Base-by-base conservation (phyloP, 2,888 invertebrate genomes). In the Helobdella robusta region DNA sequence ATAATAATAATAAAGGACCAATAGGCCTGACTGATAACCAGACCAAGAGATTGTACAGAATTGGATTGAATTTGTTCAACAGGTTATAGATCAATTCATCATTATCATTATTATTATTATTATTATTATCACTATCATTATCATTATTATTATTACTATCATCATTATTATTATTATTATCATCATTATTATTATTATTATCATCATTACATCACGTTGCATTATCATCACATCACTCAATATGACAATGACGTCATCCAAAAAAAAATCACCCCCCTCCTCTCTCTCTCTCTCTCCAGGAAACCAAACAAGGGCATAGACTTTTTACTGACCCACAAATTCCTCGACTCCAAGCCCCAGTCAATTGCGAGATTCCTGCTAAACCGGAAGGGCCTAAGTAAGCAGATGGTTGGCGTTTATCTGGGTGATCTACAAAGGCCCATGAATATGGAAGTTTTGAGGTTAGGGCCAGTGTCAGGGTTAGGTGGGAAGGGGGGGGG, bases 371-470 rank as follows among this genome's bases (percentile, higher is more conserved):
- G 89, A 70, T 95, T 97, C 82, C 85, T 97, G 69, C 90, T 95
- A 78, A 89, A 92, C 25, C 84, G 97, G 70, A 95, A 98, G 80
- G 98, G 98, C 1, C 83, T 98, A 64, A 93, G 93, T 77, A 93
- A 95, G 75, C 93, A 97, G 81, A 95, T 95, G 94, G 95, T 98
- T 74, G 98, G 98, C 46, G 97, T 98, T 78, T 98, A 94, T 80
- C 84, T 98, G 67, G 97, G 98, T 46, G 93, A 95, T 77, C 82
- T 97, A 73, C 93, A 93, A 82, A 91, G 87, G 76, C 85, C 87
- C 0, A 97, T 95, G 84, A 95, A 94, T 78, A 91, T 91, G 88
- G 89, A 91, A 70, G 93, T 94, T 70, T 59, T 66, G 18, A 59
- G 63, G 62, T 63, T 25, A 46, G 87, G n/a, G n/a, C n/a, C n/a